Evolutionary conservation across 2,113 vertebrate genomes (phyloP), one percentile per base, ranked within the genome.

Genomic region (Catharus fuscescens): DNA sequence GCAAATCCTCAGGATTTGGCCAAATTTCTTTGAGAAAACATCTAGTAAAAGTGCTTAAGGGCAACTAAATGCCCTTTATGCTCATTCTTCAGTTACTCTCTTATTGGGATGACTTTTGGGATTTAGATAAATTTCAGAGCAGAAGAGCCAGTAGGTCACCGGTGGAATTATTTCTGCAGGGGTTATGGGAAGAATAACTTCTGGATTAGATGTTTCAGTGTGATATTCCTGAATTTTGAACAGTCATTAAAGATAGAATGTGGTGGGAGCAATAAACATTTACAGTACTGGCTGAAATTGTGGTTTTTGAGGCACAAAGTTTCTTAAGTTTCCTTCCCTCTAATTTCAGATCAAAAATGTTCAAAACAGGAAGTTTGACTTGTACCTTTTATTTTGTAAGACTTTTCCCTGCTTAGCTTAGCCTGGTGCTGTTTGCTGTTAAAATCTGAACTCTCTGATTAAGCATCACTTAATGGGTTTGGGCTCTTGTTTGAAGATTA

Each of bases 361-460:
- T 94, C 77, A 96, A 96, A 97, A 97, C 96, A 97, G 97, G 96
- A 97, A 97, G 95, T 50, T 66, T 60, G 72, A 73, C 69, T 87
- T 12, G 86, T 15, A 94, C 85, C 88, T 96, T 95, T 88, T 64
- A 59, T 96, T 96, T 97, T 92, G 93, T 88, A 91, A 97, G 83
- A 62, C 56, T 79, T 60, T 73, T 47, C 82, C 65, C 26, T 67
- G 1, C 82, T 83, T 26, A 2, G 36, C 48, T 34, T 3, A 32
- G 34, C 24, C 56, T n/a, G 29, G 9, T 17, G 19, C 31, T 2
- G 3, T 14, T 76, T 52, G 50, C 21, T 9, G 15, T 54, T 66
- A 25, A 62, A 89, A n/a, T 12, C 31, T 7, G 8, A 47, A 7
- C 61, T 32, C 34, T 24, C 48, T 29, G 77, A 69, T 62, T 72